These are phyloP conservation scores for Cirrhinus mrigala DNA, from an alignment of 2,797 vertebrate species.

Conservation along the genomic window DNA sequence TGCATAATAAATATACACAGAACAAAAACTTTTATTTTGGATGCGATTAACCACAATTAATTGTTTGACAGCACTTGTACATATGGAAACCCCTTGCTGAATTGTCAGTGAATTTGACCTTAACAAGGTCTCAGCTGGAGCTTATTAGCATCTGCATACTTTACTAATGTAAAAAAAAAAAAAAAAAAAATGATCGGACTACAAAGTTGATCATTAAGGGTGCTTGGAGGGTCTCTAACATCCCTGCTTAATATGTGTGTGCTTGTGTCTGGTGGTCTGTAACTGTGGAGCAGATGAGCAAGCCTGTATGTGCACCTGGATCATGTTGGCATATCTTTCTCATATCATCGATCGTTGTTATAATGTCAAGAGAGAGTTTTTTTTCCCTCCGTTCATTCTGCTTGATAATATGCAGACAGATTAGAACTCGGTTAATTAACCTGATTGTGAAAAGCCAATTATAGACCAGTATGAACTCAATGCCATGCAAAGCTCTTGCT, in stretches of 20 bases:
- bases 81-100: background rate
- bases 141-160: background rate
- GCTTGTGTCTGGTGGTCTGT: background rate
- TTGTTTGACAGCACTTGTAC: too few relatives aligned
- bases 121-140: background rate
- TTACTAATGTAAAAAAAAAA: background rate
- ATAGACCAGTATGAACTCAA: background rate
- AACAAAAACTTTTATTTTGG: too few relatives aligned
- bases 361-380: background rate
- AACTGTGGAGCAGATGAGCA: slow-evolving; percentile 21
- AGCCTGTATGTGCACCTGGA: background rate
- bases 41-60: too few relatives aligned
- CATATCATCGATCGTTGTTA: slow-evolving; percentile 15
- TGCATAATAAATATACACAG: too few relatives aligned
- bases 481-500: background rate
- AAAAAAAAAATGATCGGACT: background rate
- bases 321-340: background rate
- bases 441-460: background rate
- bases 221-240: slow-evolving; percentile 1
- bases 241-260: slow-evolving; percentile 1
- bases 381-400: background rate
- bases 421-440: slow-evolving; percentile 51
- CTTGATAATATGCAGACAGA: slow-evolving; percentile 36
- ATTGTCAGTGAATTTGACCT: background rate
- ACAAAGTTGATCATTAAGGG: background rate